phyloP scores from a whole-genome alignment of 2,113 vertebrate genomes.

The Bungarus multicinctus region DNA sequence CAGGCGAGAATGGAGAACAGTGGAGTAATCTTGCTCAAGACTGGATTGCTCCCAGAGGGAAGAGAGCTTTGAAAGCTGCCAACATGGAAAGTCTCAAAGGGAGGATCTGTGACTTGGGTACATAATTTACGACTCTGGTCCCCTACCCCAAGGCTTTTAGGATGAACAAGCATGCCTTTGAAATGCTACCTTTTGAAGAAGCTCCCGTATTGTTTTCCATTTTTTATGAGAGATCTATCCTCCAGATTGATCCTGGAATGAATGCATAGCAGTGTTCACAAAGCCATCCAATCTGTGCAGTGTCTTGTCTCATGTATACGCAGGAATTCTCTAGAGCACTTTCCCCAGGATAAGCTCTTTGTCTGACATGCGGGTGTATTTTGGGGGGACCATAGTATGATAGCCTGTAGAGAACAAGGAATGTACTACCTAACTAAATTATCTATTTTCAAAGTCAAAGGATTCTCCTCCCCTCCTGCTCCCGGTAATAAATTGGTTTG shows the following conservation, averaged over 20 bases:
- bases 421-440: neutral
- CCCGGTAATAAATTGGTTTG: neutral
- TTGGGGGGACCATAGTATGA: neutral
- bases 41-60: neutral
- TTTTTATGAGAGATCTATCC: neutral
- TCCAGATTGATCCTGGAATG: neutral
- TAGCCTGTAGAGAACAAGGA: neutral
- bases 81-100: neutral
- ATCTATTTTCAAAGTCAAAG: neutral
- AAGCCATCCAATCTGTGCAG: neutral
- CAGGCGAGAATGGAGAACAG: neutral
- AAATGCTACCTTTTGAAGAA: neutral
- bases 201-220: neutral
- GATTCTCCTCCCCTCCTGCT: too few species aligned
- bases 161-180: neutral
- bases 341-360: neutral
- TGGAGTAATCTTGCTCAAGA: neutral
- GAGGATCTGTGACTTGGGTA: neutral
- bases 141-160: neutral
- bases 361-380: neutral
- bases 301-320: neutral
- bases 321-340: neutral
- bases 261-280: neutral
- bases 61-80: neutral
- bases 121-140: neutral